A percentile compares a stretch with the other conserved stretches of the same genome.
Evolutionary conservation across 2,113 vertebrate genomes (phyloP).

Genomic region (Malurus elegans): DNA sequence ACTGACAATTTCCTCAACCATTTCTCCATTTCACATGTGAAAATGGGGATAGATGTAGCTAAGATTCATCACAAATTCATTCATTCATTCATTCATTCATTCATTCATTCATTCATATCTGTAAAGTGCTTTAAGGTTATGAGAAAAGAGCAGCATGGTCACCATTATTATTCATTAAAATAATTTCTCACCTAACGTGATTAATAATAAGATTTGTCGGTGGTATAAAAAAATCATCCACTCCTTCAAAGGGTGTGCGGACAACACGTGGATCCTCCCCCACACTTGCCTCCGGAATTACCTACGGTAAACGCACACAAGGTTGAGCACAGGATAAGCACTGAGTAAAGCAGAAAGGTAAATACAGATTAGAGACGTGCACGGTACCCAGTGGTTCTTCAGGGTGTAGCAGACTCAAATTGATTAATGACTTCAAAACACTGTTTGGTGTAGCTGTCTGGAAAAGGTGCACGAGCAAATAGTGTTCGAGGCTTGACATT

Average conservation of each 20-base stretch:
- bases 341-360: background rate
- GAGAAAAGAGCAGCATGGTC: background rate
- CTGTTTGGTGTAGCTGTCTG: background rate
- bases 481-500: background rate
- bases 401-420: background rate
- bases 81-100: background rate
- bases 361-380: background rate
- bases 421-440: background rate
- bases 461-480: background rate
- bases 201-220: slow-evolving; percentile 97
- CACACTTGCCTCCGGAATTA: slow-evolving; percentile 88
- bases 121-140: background rate
- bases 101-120: background rate
- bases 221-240: slow-evolving; percentile 92
- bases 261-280: slow-evolving; percentile 82
- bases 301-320: slow-evolving; percentile 71
- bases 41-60: background rate
- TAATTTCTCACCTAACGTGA: slow-evolving; percentile 85
- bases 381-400: accelerated
- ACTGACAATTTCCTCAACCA: background rate
- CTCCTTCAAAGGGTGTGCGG: slow-evolving; percentile 82
- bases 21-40: background rate
- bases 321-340: background rate
- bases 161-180: background rate
- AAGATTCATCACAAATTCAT: background rate